These are phyloP conservation scores for Zaprionus kolodkinae DNA, from an alignment of 1,140 invertebrate species.

Conservation along the genomic window DNA sequence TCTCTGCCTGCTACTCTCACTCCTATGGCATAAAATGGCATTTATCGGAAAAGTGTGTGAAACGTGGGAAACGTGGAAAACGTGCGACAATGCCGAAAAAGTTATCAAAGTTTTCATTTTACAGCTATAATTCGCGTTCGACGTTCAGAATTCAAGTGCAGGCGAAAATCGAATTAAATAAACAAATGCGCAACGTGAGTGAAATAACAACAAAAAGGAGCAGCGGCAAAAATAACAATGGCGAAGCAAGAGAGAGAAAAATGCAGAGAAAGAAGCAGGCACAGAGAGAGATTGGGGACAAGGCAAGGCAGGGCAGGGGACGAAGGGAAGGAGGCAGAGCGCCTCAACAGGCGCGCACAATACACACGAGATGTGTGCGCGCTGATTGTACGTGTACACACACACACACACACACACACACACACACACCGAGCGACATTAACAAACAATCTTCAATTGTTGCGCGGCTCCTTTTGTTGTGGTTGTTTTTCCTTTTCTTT, in stretches of 20 bases:
- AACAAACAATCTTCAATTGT: constrained; percentile 48
- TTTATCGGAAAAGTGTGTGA: constrained; percentile 13
- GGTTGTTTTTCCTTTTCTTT: constrained; percentile 20
- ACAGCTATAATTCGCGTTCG: constrained; percentile 41
- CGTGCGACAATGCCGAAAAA: constrained; percentile 32
- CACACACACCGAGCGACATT: too few species aligned
- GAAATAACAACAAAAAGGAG: constrained; percentile 58
- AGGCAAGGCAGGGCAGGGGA: too few species aligned
- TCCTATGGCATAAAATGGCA: constrained; percentile 21
- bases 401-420: constrained; percentile 15
- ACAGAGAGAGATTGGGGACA: background rate
- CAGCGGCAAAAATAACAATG: constrained; percentile 22
- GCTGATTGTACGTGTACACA: constrained; percentile 48
- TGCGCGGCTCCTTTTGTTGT: constrained; percentile 49
- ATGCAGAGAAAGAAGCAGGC: constrained; percentile 18
- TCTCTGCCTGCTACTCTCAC: background rate
- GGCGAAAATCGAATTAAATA: constrained; percentile 78
- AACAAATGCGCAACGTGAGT: constrained; percentile 81
- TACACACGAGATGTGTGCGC: constrained; percentile 43
- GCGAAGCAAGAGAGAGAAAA: constrained; percentile 30
- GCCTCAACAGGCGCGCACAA: background rate
- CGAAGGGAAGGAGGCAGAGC: background rate
- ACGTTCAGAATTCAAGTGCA: constrained; percentile 57
- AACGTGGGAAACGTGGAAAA: constrained; percentile 3
- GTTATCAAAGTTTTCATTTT: constrained; percentile 22